phyloP scores from a whole-genome alignment of 30 jellyfish, hydroid and myxozoan genomes.

The Cassiopea xamachana region DNA sequence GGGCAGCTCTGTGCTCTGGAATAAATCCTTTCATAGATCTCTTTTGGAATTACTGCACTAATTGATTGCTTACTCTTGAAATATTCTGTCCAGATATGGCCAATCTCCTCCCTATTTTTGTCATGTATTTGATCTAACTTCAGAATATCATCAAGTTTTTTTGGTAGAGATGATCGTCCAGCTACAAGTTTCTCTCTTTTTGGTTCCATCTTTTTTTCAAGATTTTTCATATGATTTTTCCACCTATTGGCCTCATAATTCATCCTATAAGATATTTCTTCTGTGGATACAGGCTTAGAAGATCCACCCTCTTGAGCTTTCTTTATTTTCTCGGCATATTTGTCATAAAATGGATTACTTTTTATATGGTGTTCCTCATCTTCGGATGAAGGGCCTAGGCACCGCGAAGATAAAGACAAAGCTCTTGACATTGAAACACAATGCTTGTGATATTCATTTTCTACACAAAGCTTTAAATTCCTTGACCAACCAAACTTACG shows the following conservation, averaged over 20 bases:
- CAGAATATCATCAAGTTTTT: conserved; percentile 59
- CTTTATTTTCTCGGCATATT: conserved; percentile 83
- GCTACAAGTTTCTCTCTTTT: conserved; percentile 14
- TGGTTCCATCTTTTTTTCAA: conserved; percentile 53
- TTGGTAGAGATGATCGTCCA: conserved; percentile 62
- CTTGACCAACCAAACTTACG: background rate
- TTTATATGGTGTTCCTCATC: conserved; percentile 46
- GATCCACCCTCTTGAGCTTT: conserved; percentile 34
- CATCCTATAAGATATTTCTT: conserved; percentile 35
- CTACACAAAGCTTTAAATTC: background rate
- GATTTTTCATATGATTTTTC: conserved; percentile 46
- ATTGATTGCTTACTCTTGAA: conserved; percentile 68
- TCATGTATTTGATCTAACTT: conserved; percentile 51
- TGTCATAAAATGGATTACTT: conserved; percentile 75
- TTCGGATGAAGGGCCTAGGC: conserved; percentile 24
- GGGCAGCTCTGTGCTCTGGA: conserved; percentile 73
- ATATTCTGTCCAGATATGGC: conserved; percentile 82
- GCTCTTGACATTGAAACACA: background rate
- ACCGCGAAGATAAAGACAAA: conserved; percentile 13
- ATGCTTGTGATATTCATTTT: background rate
- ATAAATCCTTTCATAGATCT: conserved; percentile 53
- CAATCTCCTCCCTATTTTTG: conserved; percentile 66
- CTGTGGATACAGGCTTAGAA: conserved; percentile 10
- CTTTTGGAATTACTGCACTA: conserved; percentile 83
- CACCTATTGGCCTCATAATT: conserved; percentile 55